Conservation (phyloP, 1,140 invertebrate genomes). For the Aphelenchoides besseyi region DNA sequence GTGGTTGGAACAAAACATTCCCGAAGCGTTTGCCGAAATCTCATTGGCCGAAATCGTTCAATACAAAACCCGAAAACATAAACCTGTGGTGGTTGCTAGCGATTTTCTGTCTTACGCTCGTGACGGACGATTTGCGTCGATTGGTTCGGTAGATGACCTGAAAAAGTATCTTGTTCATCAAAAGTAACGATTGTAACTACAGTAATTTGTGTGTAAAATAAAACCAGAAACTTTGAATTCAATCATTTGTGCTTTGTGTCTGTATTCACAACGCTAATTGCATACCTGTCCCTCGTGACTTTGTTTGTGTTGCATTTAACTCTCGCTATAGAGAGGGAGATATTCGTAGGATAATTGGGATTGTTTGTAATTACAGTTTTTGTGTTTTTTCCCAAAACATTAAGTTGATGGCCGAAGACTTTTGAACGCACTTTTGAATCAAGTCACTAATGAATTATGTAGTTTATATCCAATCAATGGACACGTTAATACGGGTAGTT, state of each 20-base stretch:
- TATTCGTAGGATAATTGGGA: too few relatives aligned
- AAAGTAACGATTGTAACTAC: not conserved
- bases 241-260: not conserved
- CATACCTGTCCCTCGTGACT: not conserved
- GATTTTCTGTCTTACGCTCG: not conserved
- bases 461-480: too few relatives aligned
- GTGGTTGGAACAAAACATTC: slow-evolving; percentile 90
- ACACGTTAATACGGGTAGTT: not conserved
- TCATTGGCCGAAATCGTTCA: not conserved
- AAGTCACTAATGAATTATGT: too few relatives aligned
- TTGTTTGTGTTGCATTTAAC: not conserved
- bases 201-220: not conserved
- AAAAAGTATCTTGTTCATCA: not conserved
- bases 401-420: not conserved
- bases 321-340: too few relatives aligned
- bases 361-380: too few relatives aligned
- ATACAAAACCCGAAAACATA: not conserved
- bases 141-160: not conserved
- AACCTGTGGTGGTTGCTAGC: not conserved
- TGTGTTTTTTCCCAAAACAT: too few relatives aligned
- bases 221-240: not conserved
- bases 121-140: not conserved
- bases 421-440: too few relatives aligned
- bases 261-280: too few relatives aligned
- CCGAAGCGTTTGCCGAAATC: slow-evolving; percentile 65